Evolutionary conservation across 2,888 invertebrate genomes (phyloP).

Genomic region (Lasiommata megera): DNA sequence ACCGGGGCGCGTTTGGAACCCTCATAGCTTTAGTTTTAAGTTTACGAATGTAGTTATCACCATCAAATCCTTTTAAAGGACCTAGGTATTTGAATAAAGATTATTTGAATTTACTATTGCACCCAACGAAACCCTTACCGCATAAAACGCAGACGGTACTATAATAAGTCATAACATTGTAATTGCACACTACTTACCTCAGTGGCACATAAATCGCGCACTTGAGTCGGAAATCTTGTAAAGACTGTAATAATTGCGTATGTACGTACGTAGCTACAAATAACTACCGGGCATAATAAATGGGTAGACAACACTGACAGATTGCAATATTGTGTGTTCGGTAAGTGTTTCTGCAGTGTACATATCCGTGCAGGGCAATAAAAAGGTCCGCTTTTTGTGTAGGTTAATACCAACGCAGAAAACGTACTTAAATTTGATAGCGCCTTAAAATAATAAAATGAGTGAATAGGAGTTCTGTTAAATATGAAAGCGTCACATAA

Average conservation of each 20-base stretch:
- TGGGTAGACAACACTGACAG: neutral
- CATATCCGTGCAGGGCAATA: neutral
- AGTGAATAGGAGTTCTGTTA: neutral
- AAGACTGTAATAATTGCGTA: conserved; percentile 36
- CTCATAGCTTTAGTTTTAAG: too few relatives aligned
- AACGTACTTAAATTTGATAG: neutral
- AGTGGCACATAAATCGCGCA: conserved; percentile 30
- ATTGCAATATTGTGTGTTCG: neutral
- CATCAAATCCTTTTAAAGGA: too few relatives aligned
- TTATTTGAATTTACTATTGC: too few relatives aligned
- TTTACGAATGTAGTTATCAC: too few relatives aligned
- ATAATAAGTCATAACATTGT: conserved; percentile 45
- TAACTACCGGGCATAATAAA: conserved; percentile 28
- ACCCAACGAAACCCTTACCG: too few relatives aligned
- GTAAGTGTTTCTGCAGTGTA: neutral
- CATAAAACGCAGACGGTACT: conserved; percentile 22
- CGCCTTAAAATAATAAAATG: neutral
- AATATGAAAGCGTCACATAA: neutral
- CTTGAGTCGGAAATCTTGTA: conserved; percentile 36
- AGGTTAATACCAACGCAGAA: neutral
- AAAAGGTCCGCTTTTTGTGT: neutral
- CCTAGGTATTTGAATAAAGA: too few relatives aligned
- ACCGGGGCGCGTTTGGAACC: too few relatives aligned
- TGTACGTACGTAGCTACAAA: conserved; percentile 28
- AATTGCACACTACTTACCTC: conserved; percentile 27